A percentile compares a stretch with the other conserved stretches of the same genome.
phyloP scores from a whole-genome alignment of 2,888 invertebrate species.

The Onthophagus sagittarius region DNA sequence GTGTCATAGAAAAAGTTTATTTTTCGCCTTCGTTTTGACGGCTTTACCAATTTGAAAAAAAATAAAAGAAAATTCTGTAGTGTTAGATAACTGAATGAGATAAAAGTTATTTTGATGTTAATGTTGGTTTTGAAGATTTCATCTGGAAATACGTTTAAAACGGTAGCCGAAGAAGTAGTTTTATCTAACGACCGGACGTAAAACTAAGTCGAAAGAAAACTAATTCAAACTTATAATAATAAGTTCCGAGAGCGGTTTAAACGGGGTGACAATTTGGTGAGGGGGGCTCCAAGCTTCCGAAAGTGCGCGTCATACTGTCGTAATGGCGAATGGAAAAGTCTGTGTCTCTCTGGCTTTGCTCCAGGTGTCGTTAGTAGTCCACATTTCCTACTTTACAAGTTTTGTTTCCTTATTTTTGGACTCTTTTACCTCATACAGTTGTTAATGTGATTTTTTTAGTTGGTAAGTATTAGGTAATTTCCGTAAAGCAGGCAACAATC shows the following conservation, averaged over 20 bases:
- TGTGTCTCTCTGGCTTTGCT: conserved; percentile 21
- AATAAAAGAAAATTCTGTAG: background rate
- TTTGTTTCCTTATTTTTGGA: background rate
- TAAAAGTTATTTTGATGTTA: background rate
- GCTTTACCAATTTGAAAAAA: background rate
- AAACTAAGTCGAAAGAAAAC: background rate
- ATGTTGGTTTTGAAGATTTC: background rate
- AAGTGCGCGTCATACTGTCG: background rate
- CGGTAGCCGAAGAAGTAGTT: background rate
- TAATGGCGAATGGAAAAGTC: background rate
- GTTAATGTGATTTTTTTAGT: background rate
- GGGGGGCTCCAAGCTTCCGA: background rate
- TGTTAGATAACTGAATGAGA: background rate
- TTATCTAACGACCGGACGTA: background rate
- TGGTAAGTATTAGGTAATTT: background rate
- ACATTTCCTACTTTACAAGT: background rate
- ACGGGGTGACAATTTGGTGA: conserved; percentile 25
- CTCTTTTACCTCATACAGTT: background rate
- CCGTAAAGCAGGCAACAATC: conserved; percentile 12
- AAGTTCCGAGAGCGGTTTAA: conserved; percentile 22
- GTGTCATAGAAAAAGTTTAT: background rate
- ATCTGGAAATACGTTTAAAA: background rate
- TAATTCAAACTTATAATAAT: background rate
- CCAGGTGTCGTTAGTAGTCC: conserved; percentile 28
- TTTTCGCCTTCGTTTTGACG: background rate